Percentiles rank a stretch among this genome's conserved stretches.
These are phyloP conservation scores for Asobara japonica DNA, from an alignment of 1,140 invertebrate species.

Conservation along the genomic window DNA sequence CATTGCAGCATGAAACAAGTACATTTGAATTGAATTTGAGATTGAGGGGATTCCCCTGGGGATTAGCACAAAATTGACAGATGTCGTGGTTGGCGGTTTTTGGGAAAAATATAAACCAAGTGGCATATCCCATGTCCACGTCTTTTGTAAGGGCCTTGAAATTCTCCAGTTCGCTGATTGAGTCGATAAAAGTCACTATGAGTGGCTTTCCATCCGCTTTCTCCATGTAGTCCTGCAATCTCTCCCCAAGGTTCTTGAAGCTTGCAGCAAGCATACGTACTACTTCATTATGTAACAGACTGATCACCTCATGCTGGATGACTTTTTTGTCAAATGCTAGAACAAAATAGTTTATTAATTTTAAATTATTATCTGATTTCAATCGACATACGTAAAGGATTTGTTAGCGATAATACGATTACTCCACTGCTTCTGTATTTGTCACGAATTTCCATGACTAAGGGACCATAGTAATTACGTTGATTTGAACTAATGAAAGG, in stretches of 20 bases:
- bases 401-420: too few relatives aligned
- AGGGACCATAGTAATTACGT: too few relatives aligned
- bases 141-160: background rate
- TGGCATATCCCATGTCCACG: background rate
- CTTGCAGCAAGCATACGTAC: background rate
- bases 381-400: too few relatives aligned
- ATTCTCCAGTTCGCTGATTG: background rate
- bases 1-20: slow-evolving; percentile 24
- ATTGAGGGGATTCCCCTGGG: slow-evolving; percentile 19
- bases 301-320: background rate
- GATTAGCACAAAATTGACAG: slow-evolving; percentile 9
- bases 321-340: too few relatives aligned
- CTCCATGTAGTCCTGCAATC: background rate
- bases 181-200: background rate
- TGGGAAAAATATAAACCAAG: slow-evolving; percentile 48
- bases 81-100: background rate
- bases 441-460: too few relatives aligned
- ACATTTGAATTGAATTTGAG: slow-evolving; percentile 31
- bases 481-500: too few relatives aligned
- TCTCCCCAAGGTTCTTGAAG: background rate
- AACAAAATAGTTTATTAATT: too few relatives aligned
- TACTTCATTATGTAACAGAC: background rate
- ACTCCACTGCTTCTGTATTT: too few relatives aligned
- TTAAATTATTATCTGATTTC: too few relatives aligned
- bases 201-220: background rate